phyloP scores from a whole-genome alignment of 2,888 invertebrate genomes.

The Tipula unca region DNA sequence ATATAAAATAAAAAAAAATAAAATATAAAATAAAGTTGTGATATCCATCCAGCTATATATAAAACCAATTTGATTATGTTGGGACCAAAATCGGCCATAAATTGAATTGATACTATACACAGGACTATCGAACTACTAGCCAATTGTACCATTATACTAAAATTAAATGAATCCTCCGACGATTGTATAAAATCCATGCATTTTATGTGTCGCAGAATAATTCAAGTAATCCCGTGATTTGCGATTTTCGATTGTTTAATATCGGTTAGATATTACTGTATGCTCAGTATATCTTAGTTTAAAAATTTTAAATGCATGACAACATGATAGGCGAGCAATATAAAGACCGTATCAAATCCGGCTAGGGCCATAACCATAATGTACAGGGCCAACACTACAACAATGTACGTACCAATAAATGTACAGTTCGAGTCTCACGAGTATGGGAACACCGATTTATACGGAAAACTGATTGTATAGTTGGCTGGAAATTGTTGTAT shows the following conservation, averaged over 20 bases:
- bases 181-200: background rate
- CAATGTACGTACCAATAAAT: background rate
- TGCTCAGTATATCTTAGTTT: background rate
- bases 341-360: conserved; percentile 15
- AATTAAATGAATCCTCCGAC: background rate
- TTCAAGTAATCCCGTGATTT: background rate
- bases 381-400: background rate
- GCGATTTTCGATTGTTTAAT: background rate
- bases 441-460: background rate
- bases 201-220: background rate
- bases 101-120: conserved; percentile 15
- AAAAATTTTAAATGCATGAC: background rate
- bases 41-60: background rate
- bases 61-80: background rate
- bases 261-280: background rate
- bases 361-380: background rate
- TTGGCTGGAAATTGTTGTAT: background rate
- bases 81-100: background rate
- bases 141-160: background rate
- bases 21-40: no score
- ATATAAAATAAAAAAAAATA: no score
- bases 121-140: background rate
- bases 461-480: background rate
- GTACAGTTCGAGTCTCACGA: background rate
- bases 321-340: background rate